Base-by-base conservation (phyloP, 2,888 invertebrate species). In the Limnephilus marmoratus region DNA sequence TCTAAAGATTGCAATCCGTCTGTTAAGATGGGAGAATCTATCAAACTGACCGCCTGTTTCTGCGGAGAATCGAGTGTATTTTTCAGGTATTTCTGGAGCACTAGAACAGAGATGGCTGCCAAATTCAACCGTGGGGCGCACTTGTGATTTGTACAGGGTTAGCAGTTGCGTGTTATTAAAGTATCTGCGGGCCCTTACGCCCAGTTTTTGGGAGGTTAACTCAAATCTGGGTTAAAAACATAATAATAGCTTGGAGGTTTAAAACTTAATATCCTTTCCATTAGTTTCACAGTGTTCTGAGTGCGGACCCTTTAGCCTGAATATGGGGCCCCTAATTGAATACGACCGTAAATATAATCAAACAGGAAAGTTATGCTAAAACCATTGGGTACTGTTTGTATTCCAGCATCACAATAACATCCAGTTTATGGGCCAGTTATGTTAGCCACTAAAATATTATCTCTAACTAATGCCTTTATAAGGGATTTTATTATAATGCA, bases 281-380 rank as follows among this genome's bases (percentile, higher is more conserved):
- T 68, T 7, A 68, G 24, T 68, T 68, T n/a, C 24, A n/a, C 5
- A 24, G 86, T 37, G 37, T 18, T 24, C 24, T 83, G 4, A 83
- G 37, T 18, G 83, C 34, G 37, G 18, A n/a, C 34, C 34, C 34
- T 86, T 49, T n/a, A 13, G 41, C n/a, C 49, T 41, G 11, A 29
- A 37, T 45, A 29, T 29, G 68, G 86, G 86, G 45, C 29, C 45
- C 24, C 45, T 86, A 86, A 86, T 86, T 86, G 86, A 45, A 86
- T 86, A 41, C n/a, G 29, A 86, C 86, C 86, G 45, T 86, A 86
- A 85, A 85, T 45, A 85, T 45, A 41, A 41, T 41, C 85, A 85
- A 45, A 86, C 86, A 29, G 41, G n/a, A 13, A 45, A 86, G 86
- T 86, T 86, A 86, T 86, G 86, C 41, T 11, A 45, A 86, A 86